phyloP scores from a whole-genome alignment of 92 coral and sea anemone genomes.

The Umimayanthus kanabou region DNA sequence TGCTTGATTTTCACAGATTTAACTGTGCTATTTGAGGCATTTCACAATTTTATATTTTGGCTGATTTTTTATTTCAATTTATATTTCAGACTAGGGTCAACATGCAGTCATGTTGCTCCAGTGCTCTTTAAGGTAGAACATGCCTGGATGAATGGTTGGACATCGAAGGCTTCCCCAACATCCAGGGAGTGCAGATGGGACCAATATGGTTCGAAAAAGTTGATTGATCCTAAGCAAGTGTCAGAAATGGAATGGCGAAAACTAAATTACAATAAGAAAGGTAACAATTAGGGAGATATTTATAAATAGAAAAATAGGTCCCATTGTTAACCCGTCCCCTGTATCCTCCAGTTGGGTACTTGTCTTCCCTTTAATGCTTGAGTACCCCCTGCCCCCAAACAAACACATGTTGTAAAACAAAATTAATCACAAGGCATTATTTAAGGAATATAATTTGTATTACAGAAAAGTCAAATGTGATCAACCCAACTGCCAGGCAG shows the following conservation, averaged over 20 bases:
- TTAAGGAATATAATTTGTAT: too few species aligned
- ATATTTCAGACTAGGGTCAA: conserved; percentile 54
- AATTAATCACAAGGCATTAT: too few species aligned
- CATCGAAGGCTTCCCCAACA: conserved; percentile 47
- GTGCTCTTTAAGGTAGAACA: conserved; percentile 66
- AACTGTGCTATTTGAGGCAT: not conserved
- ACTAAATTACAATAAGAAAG: conserved; percentile 55
- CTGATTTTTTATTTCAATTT: not conserved
- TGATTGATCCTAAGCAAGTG: conserved; percentile 46
- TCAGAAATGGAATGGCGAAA: conserved; percentile 55
- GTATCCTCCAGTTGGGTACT: too few species aligned
- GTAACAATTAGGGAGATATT: not conserved
- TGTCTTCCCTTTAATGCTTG: too few species aligned
- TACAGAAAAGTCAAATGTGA: not conserved
- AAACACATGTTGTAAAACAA: too few species aligned
- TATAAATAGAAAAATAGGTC: too few species aligned
- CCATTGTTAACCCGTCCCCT: too few species aligned
- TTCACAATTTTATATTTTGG: not conserved
- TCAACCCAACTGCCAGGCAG: conserved; percentile 4
- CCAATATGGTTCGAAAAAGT: conserved; percentile 47
- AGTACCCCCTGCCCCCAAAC: too few species aligned
- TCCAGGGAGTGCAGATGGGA: conserved; percentile 60
- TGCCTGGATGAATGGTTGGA: conserved; percentile 60
- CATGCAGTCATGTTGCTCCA: conserved; percentile 65
- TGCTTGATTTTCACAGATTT: not conserved